Evolutionary conservation across 1,140 invertebrate genomes (phyloP).

Genomic region (Drosophila bifasciata): DNA sequence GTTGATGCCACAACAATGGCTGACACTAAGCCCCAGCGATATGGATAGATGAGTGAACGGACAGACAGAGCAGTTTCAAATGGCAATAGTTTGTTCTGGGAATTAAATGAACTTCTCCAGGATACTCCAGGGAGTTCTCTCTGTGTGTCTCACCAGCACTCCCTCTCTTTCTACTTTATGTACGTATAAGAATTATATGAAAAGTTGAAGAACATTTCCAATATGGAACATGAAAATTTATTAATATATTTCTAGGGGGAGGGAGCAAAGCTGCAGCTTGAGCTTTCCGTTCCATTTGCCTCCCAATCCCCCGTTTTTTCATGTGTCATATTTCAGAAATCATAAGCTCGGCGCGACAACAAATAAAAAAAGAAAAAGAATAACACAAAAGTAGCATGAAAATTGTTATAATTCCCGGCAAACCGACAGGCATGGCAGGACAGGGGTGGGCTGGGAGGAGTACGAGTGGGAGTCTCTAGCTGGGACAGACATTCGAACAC

Average conservation of each 20-base stretch:
- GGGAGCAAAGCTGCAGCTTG: constrained; percentile 41
- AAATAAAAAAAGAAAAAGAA: constrained; percentile 74
- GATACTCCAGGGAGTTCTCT: background rate
- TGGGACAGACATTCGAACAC: constrained; percentile 79
- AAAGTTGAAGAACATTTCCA: constrained; percentile 59
- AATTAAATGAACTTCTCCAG: constrained; percentile 4
- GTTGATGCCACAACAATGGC: constrained; percentile 50
- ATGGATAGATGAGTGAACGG: constrained; percentile 14
- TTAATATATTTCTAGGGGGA: constrained; percentile 65
- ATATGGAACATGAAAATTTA: constrained; percentile 61
- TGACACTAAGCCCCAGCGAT: constrained; percentile 46
- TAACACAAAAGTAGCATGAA: constrained; percentile 75
- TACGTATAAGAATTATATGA: constrained; percentile 6
- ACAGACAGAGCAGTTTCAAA: constrained; percentile 14
- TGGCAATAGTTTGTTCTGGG: constrained; percentile 1
- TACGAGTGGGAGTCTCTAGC: constrained; percentile 27
- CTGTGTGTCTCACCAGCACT: no score
- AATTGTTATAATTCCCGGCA: constrained; percentile 78
- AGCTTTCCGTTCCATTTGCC: constrained; percentile 41
- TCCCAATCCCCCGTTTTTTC: constrained; percentile 31
- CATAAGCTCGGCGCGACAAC: constrained; percentile 78
- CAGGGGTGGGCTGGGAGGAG: background rate
- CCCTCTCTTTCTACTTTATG: no score
- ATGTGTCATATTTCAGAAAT: constrained; percentile 79
- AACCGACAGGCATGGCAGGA: constrained; percentile 43